Evolutionary conservation across 2,113 vertebrate genomes (phyloP).

Genomic region (Romanogobio albipinnatus): DNA sequence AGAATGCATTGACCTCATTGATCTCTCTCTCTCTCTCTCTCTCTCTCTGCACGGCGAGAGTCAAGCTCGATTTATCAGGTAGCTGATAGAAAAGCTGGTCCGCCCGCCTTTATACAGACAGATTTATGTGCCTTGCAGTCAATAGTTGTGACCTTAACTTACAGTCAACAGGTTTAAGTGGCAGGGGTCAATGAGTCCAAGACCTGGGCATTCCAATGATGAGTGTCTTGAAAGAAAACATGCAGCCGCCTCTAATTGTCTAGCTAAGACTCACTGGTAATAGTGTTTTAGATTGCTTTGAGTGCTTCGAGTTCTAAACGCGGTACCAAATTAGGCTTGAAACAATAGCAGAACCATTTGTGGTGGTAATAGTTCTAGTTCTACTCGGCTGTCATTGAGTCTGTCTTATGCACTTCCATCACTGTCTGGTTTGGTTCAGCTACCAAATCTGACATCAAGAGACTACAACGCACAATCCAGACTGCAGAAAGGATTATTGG

Average conservation of each 20-base stretch:
- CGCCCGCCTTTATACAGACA: background rate
- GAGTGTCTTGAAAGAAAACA: constrained; percentile 3
- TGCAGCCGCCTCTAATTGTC: background rate
- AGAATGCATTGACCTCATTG: constrained; percentile 27
- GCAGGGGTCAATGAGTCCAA: constrained; percentile 42
- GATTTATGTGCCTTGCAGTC: constrained; percentile 42
- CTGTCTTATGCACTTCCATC: too few species aligned
- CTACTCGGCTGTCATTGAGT: too few species aligned
- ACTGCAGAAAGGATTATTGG: too few species aligned
- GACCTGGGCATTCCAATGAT: background rate
- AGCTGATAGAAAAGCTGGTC: background rate
- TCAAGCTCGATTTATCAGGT: constrained; percentile 14
- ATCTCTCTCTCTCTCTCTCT: background rate
- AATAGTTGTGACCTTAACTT: constrained; percentile 26
- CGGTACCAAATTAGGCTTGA: too few species aligned
- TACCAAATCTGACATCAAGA: too few species aligned
- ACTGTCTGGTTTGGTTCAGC: too few species aligned
- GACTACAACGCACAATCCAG: too few species aligned
- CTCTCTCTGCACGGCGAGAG: background rate
- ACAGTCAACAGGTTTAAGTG: constrained; percentile 37
- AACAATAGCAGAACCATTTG: too few species aligned
- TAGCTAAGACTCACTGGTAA: background rate
- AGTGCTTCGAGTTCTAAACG: background rate
- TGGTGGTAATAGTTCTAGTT: too few species aligned
- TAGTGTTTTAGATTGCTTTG: background rate